phyloP scores from a whole-genome alignment of 2,797 vertebrate genomes.

The Crocidura indochinensis region DNA sequence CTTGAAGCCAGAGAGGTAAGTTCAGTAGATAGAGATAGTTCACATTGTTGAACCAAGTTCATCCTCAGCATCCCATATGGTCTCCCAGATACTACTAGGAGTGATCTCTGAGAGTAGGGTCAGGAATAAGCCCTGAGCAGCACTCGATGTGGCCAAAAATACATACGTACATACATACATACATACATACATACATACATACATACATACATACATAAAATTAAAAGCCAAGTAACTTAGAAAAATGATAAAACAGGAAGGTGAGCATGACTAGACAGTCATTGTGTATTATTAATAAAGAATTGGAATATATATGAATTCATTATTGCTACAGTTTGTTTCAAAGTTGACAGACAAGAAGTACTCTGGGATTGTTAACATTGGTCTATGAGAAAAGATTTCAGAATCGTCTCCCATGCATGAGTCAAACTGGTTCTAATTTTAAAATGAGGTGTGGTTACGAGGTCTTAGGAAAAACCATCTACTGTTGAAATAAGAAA shows the following conservation, averaged over 20 bases:
- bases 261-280: not conserved
- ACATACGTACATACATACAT: no score
- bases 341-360: not conserved
- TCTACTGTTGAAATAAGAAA: conserved; percentile 45
- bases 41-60: no score
- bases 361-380: not conserved
- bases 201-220: no score
- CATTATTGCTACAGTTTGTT: not conserved
- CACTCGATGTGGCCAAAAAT: no score
- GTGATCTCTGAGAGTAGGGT: no score
- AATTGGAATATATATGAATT: conserved; percentile 32
- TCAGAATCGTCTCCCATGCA: conserved; percentile 12
- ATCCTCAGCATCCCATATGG: no score
- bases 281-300: not conserved
- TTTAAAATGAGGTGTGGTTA: conserved; percentile 46
- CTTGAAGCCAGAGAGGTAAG: not conserved
- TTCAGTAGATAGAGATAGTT: not conserved
- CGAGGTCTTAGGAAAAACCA: conserved; percentile 18
- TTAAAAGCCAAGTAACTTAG: not conserved
- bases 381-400: conserved; percentile 28
- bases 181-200: no score
- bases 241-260: not conserved
- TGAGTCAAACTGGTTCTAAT: not conserved
- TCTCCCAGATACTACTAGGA: no score
- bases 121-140: no score